Conservation (phyloP, 2,113 vertebrate genomes). For the Lepus americanus region DNA sequence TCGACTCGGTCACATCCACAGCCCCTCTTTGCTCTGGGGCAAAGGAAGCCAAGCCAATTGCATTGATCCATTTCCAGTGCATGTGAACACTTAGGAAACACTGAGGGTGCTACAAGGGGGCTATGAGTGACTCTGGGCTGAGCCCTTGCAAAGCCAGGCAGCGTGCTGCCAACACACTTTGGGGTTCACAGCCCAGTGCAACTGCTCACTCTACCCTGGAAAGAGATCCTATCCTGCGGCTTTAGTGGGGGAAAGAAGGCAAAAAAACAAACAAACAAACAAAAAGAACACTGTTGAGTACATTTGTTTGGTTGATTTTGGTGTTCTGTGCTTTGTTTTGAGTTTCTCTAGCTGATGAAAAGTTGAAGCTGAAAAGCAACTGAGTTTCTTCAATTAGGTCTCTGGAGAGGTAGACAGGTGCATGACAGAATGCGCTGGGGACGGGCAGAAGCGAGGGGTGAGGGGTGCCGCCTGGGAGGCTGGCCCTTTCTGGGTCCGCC, state of each 20-base stretch:
- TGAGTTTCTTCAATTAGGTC: slow-evolving; percentile 26
- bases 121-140: background rate
- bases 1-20: slow-evolving; percentile 42
- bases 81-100: background rate
- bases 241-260: background rate
- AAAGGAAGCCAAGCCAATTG: slow-evolving; percentile 61
- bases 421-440: background rate
- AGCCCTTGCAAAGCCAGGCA: background rate
- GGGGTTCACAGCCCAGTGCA: background rate
- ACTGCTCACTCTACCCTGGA: background rate
- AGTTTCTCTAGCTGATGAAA: slow-evolving; percentile 54
- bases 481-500: background rate
- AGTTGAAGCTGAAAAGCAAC: slow-evolving; percentile 34
- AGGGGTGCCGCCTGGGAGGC: background rate
- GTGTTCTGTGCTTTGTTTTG: background rate
- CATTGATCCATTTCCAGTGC: slow-evolving; percentile 22
- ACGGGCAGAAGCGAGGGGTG: background rate
- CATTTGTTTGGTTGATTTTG: background rate
- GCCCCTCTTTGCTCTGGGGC: slow-evolving; percentile 72
- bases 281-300: background rate
- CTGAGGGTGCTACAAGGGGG: background rate
- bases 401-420: slow-evolving; percentile 60
- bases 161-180: background rate
- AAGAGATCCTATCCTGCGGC: background rate
- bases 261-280: background rate